Evolutionary conservation across 2,797 vertebrate species (phyloP).

Genomic region (Bucorvus abyssinicus): DNA sequence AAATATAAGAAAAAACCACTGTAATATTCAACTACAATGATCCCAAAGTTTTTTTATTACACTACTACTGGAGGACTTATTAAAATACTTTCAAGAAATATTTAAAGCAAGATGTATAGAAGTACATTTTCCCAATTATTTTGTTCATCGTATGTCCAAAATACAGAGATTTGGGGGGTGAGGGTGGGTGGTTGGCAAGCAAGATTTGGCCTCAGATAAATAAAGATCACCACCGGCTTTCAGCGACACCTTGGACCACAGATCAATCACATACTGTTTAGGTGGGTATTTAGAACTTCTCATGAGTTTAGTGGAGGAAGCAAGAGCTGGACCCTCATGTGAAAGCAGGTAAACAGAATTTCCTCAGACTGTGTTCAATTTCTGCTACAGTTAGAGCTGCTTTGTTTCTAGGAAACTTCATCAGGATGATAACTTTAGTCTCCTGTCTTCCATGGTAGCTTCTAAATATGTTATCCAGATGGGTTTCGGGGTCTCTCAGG

Average conservation of each 20-base stretch:
- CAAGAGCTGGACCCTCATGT: not conserved
- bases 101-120: not conserved
- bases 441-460: not conserved
- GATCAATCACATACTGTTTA: not conserved
- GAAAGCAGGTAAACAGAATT: not conserved
- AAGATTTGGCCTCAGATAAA: not conserved
- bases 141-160: not conserved
- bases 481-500: not conserved
- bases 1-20: not conserved
- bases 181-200: fast-evolving
- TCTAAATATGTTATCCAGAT: not conserved
- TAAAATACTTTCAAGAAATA: not conserved
- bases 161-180: fast-evolving
- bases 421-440: not conserved
- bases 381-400: not conserved
- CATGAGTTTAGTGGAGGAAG: not conserved
- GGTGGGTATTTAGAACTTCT: not conserved
- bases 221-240: not conserved
- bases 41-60: not conserved
- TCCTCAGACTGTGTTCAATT: not conserved
- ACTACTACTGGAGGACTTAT: not conserved
- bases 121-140: not conserved
- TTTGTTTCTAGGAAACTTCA: not conserved
- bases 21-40: not conserved
- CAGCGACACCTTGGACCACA: not conserved